Percentiles rank a stretch among this genome's conserved stretches.
Evolutionary conservation across 2,113 vertebrate species (phyloP).

Genomic region (Scortum barcoo): DNA sequence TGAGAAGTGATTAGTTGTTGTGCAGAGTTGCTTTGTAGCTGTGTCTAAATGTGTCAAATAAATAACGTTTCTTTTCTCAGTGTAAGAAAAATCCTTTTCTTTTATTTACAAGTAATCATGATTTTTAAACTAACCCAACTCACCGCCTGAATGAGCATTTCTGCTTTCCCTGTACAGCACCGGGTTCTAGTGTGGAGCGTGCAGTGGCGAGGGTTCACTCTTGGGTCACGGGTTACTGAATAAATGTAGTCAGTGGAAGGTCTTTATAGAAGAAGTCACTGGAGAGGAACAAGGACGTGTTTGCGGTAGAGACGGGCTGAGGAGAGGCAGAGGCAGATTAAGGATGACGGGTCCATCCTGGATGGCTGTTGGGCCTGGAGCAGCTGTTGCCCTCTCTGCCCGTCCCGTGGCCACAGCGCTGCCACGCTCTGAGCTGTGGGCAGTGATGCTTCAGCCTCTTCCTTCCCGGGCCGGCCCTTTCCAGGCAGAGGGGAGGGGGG

Average conservation of each 20-base stretch:
- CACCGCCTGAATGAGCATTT: neutral
- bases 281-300: conserved; percentile 16
- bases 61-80: neutral
- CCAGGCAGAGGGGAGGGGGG: neutral
- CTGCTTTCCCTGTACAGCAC: neutral
- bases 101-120: neutral
- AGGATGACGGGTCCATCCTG: conserved; percentile 65
- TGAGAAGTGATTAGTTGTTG: neutral
- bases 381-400: conserved; percentile 56
- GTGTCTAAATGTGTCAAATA: neutral
- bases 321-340: conserved; percentile 55
- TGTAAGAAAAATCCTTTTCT: neutral
- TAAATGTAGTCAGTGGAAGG: conserved; percentile 3
- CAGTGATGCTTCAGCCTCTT: conserved; percentile 7
- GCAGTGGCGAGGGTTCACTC: conserved; percentile 23
- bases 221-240: conserved; percentile 30
- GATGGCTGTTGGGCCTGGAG: conserved; percentile 60
- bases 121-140: neutral
- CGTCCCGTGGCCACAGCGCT: conserved; percentile 43
- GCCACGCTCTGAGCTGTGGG: conserved; percentile 14
- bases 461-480: conserved; percentile 1
- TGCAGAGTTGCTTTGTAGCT: too few relatives aligned
- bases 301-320: neutral
- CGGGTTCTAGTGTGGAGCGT: neutral
- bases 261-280: conserved; percentile 12